These are phyloP conservation scores for Peromyscus nudipes DNA, from an alignment of 2,797 vertebrate genomes.

Conservation along the genomic window DNA sequence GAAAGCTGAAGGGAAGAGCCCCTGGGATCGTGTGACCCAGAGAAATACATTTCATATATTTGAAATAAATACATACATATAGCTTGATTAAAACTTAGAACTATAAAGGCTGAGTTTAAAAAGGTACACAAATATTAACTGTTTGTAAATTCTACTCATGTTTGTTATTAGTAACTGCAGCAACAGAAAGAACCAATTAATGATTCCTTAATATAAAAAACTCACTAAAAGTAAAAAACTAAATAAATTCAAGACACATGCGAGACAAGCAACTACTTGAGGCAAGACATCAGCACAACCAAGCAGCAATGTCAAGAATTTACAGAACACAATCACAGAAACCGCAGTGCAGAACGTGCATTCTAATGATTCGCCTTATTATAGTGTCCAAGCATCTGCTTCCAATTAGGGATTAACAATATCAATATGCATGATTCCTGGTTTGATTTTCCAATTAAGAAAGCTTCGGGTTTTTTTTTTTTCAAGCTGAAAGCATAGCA, in stretches of 20 bases:
- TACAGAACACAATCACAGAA: constrained; percentile 89
- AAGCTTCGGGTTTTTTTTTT: constrained; percentile 45
- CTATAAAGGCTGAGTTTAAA: constrained; percentile 19
- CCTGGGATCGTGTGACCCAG: background rate
- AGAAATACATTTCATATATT: background rate
- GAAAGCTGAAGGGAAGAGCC: background rate
- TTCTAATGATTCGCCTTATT: constrained; percentile 88
- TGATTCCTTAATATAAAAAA: constrained; percentile 83
- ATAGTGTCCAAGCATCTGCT: constrained; percentile 89
- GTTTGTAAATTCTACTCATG: background rate
- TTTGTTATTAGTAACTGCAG: constrained; percentile 86
- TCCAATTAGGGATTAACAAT: constrained; percentile 83
- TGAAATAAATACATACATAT: background rate
- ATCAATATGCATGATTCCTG: constrained; percentile 88
- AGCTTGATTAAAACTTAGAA: constrained; percentile 19
- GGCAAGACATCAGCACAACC: constrained; percentile 86
- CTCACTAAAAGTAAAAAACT: constrained; percentile 79
- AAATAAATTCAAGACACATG: constrained; percentile 80
- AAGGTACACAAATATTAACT: background rate
- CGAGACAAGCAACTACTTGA: constrained; percentile 60
- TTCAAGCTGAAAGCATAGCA: constrained; percentile 60
- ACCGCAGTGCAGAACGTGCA: constrained; percentile 79
- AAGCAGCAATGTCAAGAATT: constrained; percentile 84
- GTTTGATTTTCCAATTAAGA: constrained; percentile 80
- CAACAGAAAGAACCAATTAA: constrained; percentile 90